Evolutionary conservation across 35 echinoderm and acorn worm species (phyloP), one percentile per base, ranked within the genome.

Genomic region (Ophiothrix spiculata): DNA sequence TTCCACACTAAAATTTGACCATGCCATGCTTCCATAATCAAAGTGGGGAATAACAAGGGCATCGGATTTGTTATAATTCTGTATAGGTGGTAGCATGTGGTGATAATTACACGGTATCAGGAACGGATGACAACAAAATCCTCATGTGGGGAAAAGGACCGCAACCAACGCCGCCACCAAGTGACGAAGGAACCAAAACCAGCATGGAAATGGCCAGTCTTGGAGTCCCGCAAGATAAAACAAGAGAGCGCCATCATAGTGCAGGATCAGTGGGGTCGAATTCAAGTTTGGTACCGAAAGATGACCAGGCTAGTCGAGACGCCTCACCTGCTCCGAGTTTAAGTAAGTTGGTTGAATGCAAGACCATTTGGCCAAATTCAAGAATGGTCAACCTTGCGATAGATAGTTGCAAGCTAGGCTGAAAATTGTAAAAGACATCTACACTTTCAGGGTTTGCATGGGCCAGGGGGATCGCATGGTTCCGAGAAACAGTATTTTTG

Each of bases 131-230:
- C 33, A 94, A 98, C 34, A 56, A 42, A 1, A 77, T 98, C 6
- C 94, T 89, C 86, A 84, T 98, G 81, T 98, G 95, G 95, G 95
- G 92, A 63, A 93, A 84, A 63, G 95, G 95, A 21, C 85, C 81
- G 81, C 60, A 10, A 80, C 56, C 36, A 75, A 75, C 74, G 56
- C 81, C 76, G 29, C 60, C 32, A 32, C 86, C 78, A 38, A 91
- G 88, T 84, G 89, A 94, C 23, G 95, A 94, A 12, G 85, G 90
- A 42, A 97, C 89, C n/a, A 92, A 97, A 56, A 97, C 81, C 69
- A 97, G 90, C 46, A 78, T 77, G 23, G 94, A 94, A 36, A 63
- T 81, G 80, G 79, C 81, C 15, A 84, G 56, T 31, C 88, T 84
- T 1, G 80, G 77, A 2, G 60, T 69, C 1, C 60, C 60, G 28